A percentile compares a stretch with the other conserved stretches of the same genome.
These are phyloP conservation scores for Actinopyga echinites DNA, from an alignment of 53 echinoderm and acorn worm species.

Conservation along the genomic window DNA sequence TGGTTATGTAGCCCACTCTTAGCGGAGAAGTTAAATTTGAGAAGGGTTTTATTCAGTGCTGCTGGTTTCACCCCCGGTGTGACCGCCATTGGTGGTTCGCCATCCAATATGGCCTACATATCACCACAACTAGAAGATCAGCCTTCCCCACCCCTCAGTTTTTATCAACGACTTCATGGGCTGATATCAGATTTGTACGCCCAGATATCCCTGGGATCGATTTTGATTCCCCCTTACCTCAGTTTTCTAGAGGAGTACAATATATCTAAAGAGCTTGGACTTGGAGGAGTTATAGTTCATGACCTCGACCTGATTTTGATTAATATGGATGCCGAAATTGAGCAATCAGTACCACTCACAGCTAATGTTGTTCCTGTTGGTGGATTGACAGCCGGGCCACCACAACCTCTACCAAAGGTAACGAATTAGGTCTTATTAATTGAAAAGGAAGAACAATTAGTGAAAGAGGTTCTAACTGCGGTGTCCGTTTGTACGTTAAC, in stretches of 20 bases:
- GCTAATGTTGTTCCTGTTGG: slow-evolving; percentile 1
- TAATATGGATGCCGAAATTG: background rate
- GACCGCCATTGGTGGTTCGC: background rate
- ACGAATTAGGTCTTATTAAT: background rate
- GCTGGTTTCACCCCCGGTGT: slow-evolving; percentile 5
- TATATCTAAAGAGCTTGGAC: background rate
- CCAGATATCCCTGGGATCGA: background rate
- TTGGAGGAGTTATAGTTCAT: background rate
- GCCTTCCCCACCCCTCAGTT: background rate
- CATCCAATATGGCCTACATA: background rate
- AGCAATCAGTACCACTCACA: background rate
- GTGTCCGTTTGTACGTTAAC: background rate
- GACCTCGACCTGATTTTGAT: background rate
- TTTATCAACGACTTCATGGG: background rate
- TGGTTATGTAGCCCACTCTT: background rate
- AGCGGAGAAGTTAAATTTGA: background rate
- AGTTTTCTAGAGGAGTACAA: background rate
- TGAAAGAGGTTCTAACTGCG: background rate
- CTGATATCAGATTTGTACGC: background rate
- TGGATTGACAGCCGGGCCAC: background rate
- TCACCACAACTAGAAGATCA: background rate
- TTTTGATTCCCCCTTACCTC: background rate
- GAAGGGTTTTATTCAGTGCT: background rate
- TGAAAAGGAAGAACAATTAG: background rate
- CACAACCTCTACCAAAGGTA: background rate